Base-by-base conservation (phyloP, 1,140 invertebrate species). In the Drosophila truncata region DNA sequence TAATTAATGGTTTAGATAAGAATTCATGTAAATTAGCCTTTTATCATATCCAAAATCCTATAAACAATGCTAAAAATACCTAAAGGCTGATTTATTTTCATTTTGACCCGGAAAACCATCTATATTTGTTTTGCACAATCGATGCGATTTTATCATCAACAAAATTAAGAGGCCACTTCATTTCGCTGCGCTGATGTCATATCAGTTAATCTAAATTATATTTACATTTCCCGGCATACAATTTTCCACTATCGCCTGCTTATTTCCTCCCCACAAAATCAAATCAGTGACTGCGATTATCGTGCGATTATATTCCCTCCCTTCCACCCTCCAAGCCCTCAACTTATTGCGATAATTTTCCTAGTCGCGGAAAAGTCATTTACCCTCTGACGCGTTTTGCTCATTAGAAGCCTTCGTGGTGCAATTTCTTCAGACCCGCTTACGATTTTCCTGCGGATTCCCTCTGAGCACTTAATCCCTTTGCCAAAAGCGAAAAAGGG, bases 401-500 rank as follows among this genome's bases (percentile, higher is more conserved):
- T 71, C 69, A 72, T 72, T 72, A 72, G 69, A 58, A 57, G 33
- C 42, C 33, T 23, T 23, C 27, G 46, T 35, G 67, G 47, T 67
- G 66, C 47, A 50, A 23, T 31, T 46, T 23, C 37, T 44, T 11
- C 16, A 18, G 33, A 29, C 16, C 37, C 39, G 27, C 25, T 29
- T 7, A 35, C 55, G 33, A 5, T 49, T 49, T 61, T 31, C 42
- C 63, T 55, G 46, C 31, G 49, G 62, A 57, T 66, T 73, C 60
- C 41, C 18, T 35, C 49, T 23, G 31, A 42, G 67, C 54, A 18
- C 52, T 41, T 49, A 72, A 72, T 60, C 66, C 52, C 29, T 70
- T 71, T 37, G 25, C 29, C 25, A 58, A 25, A 29, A 16, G 23
- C 25, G 0, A 33, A 31, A 39, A 25, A 10, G 33, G 60, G 20